phyloP scores from a whole-genome alignment of 30 jellyfish, hydroid and myxozoan genomes.

The Turritopsis dohrnii region DNA sequence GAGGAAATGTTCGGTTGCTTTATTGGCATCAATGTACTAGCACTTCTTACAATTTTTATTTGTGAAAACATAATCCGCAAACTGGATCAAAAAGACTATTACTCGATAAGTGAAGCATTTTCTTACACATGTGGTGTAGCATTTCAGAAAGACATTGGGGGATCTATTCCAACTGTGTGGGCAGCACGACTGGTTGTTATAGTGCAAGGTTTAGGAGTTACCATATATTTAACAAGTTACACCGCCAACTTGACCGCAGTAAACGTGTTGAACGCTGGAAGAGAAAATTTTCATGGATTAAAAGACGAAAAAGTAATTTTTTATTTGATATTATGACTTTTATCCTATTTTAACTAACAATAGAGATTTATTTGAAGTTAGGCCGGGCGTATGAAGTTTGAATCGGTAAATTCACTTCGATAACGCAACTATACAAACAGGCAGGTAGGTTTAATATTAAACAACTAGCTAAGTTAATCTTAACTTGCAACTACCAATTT shows the following conservation, averaged over 20 bases:
- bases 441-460: no score
- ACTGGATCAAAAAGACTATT: not conserved
- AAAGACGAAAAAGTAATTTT: not conserved
- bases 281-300: not conserved
- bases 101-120: not conserved
- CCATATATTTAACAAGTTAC: not conserved
- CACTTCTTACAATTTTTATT: not conserved
- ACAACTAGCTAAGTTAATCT: no score
- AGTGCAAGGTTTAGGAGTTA: not conserved
- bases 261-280: not conserved
- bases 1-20: not conserved
- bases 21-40: not conserved
- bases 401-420: no score
- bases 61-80: not conserved
- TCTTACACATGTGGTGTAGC: not conserved
- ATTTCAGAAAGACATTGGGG: not conserved
- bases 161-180: not conserved
- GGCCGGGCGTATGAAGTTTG: no score
- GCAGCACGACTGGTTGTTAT: not conserved
- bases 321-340: no score
- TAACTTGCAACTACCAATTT: no score
- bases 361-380: no score
- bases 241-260: constrained; percentile 1
- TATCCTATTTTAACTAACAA: no score
- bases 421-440: no score